Evolutionary conservation across 2,888 invertebrate genomes (phyloP), one percentile per base, ranked within the genome.

Genomic region (Neoitamus cyanurus): DNA sequence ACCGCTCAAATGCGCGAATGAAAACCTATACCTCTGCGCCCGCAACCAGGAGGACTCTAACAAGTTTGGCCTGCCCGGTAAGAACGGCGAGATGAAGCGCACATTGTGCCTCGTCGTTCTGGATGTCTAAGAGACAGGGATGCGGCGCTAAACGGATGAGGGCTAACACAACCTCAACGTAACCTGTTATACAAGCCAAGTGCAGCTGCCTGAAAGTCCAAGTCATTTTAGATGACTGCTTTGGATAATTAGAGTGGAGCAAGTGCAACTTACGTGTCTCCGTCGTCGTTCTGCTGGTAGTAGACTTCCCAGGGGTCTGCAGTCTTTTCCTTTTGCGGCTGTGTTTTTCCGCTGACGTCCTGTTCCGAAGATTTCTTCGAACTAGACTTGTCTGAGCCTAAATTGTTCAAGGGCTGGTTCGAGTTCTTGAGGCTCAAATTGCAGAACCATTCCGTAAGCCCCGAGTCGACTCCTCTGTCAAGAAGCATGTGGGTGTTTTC

Each of bases 81-180:
- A 96, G 92, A 0, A 96, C 96, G 0, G 98, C 97, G 86, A 98
- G 92, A 91, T 98, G 98, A n/a, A 98, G 91, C 0, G 97, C 95
- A 1, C 97, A 95, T 88, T 96, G 95, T 5, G 94, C 94, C 84
- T 94, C 93, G 91, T 97, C 95, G 91, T 98, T 98, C 82, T 94
- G 93, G 46, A 96, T 94, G 90, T 97, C 95, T 69, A 98, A 92
- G 85, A 95, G 93, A 75, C 94, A 93, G 83, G 95, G 95, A 91
- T 95, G 94, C 42, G 97, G 96, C 85, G 96, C 95, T 89, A 95
- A 92, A 86, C 94, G 93, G 88, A 97, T 95, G 77, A 98, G 93
- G 78, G 94, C 94, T 87, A 94, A 92, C 0, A 96, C 94, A 86
- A 95, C 94, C 88, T 96, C 95, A 86, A 93, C 92, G 89, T 94